Conservation (phyloP, 2,113 vertebrate genomes). For the Ia io region DNA sequence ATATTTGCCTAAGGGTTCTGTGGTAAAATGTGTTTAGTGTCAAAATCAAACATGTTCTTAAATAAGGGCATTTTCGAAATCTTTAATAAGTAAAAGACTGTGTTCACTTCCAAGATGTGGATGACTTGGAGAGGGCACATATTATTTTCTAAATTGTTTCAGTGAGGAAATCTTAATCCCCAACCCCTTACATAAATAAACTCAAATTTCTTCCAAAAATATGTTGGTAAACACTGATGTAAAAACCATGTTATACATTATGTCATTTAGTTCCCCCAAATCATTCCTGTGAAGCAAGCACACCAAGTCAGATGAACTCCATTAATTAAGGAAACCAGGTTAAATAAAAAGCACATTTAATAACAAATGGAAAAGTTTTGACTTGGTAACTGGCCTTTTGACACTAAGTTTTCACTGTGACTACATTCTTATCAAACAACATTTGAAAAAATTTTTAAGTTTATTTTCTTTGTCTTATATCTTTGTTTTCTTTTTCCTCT, state of each 20-base stretch:
- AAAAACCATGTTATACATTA: not conserved
- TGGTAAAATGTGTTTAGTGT: not conserved
- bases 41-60: constrained; percentile 14
- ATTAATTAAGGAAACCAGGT: not conserved
- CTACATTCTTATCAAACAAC: not conserved
- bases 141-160: not conserved
- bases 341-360: not conserved
- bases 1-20: not conserved
- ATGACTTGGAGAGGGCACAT: not conserved
- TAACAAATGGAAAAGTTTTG: not conserved
- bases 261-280: not conserved
- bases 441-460: not conserved
- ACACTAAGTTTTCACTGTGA: not conserved
- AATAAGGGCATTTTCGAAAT: not conserved
- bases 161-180: not conserved
- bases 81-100: not conserved
- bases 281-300: not conserved
- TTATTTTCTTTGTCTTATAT: not conserved
- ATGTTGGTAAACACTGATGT: not conserved
- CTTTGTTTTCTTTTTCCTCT: not conserved
- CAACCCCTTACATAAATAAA: not conserved
- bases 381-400: not conserved
- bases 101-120: not conserved
- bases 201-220: not conserved
- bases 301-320: not conserved